Base-by-base conservation (phyloP, 1,140 invertebrate species). In the Drosophila bifasciata region DNA sequence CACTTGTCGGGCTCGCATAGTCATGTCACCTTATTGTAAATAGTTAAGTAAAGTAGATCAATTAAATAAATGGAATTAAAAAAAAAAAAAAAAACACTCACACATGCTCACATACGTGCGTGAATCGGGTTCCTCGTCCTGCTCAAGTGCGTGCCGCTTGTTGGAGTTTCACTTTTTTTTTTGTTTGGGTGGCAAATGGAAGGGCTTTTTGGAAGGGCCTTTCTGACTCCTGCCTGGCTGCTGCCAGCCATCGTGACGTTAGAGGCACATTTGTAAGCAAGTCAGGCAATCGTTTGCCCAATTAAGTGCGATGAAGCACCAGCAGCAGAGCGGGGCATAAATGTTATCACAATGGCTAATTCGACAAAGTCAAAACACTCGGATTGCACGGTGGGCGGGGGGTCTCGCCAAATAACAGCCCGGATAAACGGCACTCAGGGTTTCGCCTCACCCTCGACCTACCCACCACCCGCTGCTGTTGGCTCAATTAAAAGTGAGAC, bases 341-440 rank as follows among this genome's bases (percentile, higher is more conserved):
- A 76, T 77, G 81, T 86, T 85, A 85, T 85, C 81, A 77, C 81
- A 86, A 86, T 80, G 79, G 77, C 76, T 85, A 85, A 85, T 85
- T 85, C 77, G 66, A 66, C 64, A 78, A 81, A 77, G 81, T 86
- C 80, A 86, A 86, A 85, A 70, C 81, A 85, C 73, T 85, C 81
- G 71, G 58, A 84, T 85, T 84, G 70, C n/a, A n/a, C 43, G 36
- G 57, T 56, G 32, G 63, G 25, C 48, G 43, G 15, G 19, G 16
- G 39, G 43, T 62, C 69, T 36, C 32, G 32, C 32, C 9, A 32
- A 32, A 32, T 55, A 81, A 77, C 73, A 76, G 68, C 44, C 44
- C 51, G 73, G 77, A 76, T 80, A 85, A 76, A 79, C 67, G 73
- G 60, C 50, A 36, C 32, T 11, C 40, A n/a, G n/a, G n/a, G 28